Percentiles rank a stretch among this genome's conserved stretches.
Conservation (phyloP, 2,797 vertebrate genomes). For the Cottoperca gobio region DNA sequence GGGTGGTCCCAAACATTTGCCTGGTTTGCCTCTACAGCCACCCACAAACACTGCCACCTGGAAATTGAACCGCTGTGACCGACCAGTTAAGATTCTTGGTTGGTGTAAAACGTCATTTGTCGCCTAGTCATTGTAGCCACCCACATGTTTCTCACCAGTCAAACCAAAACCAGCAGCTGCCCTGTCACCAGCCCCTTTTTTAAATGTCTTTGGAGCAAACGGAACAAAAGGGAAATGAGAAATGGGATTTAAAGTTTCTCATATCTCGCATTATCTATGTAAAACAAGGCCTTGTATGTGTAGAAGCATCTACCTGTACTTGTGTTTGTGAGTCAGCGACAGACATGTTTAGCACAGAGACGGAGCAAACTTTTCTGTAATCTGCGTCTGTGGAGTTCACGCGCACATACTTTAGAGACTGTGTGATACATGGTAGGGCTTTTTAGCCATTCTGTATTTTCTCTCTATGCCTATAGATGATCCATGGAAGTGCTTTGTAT, state of each 20-base stretch:
- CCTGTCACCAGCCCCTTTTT: too few species aligned
- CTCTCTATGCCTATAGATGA: constrained; percentile 53
- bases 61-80: background rate
- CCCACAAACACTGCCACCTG: background rate
- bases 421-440: constrained; percentile 39
- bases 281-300: background rate
- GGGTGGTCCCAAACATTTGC: too few species aligned
- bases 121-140: constrained; percentile 16
- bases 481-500: constrained; percentile 62
- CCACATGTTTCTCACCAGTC: background rate
- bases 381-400: constrained; percentile 9
- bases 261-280: background rate
- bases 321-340: background rate
- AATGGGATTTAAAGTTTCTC: background rate
- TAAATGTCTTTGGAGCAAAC: constrained; percentile 7
- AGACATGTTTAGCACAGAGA: background rate
- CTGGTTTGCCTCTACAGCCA: too few species aligned
- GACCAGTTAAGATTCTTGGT: background rate
- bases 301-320: background rate
- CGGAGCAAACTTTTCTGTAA: constrained; percentile 14
- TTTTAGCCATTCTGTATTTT: constrained; percentile 52
- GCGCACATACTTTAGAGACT: constrained; percentile 17
- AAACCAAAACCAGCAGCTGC: constrained; percentile 24
- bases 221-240: background rate
- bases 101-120: background rate